Evolutionary conservation across 2,888 invertebrate genomes (phyloP).

Genomic region (Ectemnius lituratus): DNA sequence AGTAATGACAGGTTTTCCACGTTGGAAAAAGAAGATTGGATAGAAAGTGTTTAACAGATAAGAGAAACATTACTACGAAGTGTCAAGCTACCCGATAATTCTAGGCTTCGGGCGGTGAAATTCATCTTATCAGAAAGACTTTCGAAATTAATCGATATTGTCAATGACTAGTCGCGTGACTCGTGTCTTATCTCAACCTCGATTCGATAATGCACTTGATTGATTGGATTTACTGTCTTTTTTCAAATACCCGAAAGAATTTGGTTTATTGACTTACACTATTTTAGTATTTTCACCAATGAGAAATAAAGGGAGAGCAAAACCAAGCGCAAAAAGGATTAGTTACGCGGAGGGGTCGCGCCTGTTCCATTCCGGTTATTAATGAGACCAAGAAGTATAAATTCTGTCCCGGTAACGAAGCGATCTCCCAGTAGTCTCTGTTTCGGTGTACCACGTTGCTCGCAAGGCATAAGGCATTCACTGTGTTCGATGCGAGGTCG

Average conservation of each 20-base stretch:
- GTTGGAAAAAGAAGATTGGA: too few species aligned
- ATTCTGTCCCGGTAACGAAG: conserved; percentile 47
- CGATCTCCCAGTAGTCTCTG: conserved; percentile 39
- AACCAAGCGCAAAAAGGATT: background rate
- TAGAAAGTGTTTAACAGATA: conserved; percentile 1
- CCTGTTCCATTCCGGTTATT: conserved; percentile 25
- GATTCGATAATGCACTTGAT: conserved; percentile 1
- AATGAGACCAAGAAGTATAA: conserved; percentile 43
- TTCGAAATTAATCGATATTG: conserved; percentile 2
- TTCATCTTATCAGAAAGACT: background rate
- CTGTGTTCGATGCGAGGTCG: conserved; percentile 45
- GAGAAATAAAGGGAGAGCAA: background rate
- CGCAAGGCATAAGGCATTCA: conserved; percentile 44
- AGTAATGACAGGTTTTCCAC: too few species aligned
- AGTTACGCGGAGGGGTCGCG: background rate
- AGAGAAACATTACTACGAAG: background rate
- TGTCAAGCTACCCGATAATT: background rate
- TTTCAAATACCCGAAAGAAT: too few species aligned
- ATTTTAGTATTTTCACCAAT: background rate
- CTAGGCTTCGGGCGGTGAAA: background rate
- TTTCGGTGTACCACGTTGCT: conserved; percentile 15
- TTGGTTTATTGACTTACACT: background rate
- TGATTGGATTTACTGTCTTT: too few species aligned
- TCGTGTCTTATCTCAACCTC: background rate
- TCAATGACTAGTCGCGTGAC: background rate